Base-by-base conservation (phyloP, 2,888 invertebrate genomes). In the Onthophagus sagittarius region DNA sequence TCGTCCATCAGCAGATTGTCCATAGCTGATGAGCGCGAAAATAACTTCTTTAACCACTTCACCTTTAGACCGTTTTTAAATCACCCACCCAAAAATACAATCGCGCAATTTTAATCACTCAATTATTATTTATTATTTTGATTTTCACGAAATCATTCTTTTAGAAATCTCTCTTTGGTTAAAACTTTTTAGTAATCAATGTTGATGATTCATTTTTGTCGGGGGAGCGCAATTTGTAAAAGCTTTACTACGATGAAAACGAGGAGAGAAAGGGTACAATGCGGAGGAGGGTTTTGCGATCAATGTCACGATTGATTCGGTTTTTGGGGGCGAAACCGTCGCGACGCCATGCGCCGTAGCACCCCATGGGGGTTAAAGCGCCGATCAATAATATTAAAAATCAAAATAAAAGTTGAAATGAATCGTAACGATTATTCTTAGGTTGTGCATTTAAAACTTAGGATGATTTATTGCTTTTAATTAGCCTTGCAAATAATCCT, bases 1-100 rank as follows among this genome's bases (percentile, higher is more conserved):
- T 83, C 83, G 78, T 84, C 82, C 81, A 84, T 83, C 72, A 84
- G 78, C 70, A 83, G 77, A 77, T 81, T 81, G 78, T 82, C 81
- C 83, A 82, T 83, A 74, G 71, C 73, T 72, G 77, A 75, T 64
- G 76, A 74, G 76, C 77, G 77, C 72, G 71, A 71, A 74, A 78
- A 78, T 69, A 78, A 67, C 71, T 76, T 77, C 77, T 78, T 78
- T 72, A 78, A 74, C 78, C 78, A 78, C 77, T 79, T 79, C 77
- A 77, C 77, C 75, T 79, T 79, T 77, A 73, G 53, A 67, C 73
- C 65, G 62, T 72, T 75, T 32, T 67, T 67, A 31, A 31, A 67
- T 32, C 67, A 23, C n/a, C 67, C n/a, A 23, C n/a, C 13, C 39
- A 72, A 31, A 63, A n/a, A 7, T 32, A 13, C 7, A 32, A 53